phyloP scores from a whole-genome alignment of 2,113 vertebrate genomes.

The Paraplagusia blochii region DNA sequence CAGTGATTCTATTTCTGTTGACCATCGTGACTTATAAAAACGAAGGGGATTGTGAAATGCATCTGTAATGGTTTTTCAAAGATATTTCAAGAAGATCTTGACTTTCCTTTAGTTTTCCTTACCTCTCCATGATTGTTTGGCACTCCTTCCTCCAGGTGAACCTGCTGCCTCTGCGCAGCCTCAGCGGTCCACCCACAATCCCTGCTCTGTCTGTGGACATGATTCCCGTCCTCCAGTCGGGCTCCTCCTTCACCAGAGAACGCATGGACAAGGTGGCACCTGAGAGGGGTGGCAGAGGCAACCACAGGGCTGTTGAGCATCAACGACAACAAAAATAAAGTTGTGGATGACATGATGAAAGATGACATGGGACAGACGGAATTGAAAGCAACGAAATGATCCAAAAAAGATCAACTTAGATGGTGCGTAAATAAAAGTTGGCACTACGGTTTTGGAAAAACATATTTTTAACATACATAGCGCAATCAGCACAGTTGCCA shows the following conservation, averaged over 20 bases:
- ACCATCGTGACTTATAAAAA: too few species aligned
- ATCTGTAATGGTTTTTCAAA: too few species aligned
- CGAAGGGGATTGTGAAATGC: too few species aligned
- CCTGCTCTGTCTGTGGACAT: conserved; percentile 65
- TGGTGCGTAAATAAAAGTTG: too few species aligned
- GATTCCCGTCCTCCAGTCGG: conserved; percentile 76
- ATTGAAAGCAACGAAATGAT: too few species aligned
- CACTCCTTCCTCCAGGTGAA: conserved; percentile 86
- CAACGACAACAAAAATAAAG: neutral
- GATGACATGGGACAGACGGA: too few species aligned
- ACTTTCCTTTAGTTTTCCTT: conserved; percentile 17
- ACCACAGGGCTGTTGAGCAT: neutral
- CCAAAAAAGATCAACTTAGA: too few species aligned
- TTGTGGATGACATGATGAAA: conserved; percentile 1
- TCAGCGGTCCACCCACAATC: conserved; percentile 70
- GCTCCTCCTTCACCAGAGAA: conserved; percentile 80
- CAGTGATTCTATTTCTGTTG: too few species aligned
- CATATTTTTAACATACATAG: too few species aligned
- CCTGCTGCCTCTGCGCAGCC: conserved; percentile 79
- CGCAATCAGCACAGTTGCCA: too few species aligned
- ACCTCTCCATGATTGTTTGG: conserved; percentile 84
- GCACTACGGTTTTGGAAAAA: too few species aligned
- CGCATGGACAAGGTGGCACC: conserved; percentile 80
- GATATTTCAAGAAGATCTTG: too few species aligned
- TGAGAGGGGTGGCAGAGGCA: conserved; percentile 22